phyloP scores from a whole-genome alignment of 2,888 invertebrate genomes.

The Napeogenes sylphis region DNA sequence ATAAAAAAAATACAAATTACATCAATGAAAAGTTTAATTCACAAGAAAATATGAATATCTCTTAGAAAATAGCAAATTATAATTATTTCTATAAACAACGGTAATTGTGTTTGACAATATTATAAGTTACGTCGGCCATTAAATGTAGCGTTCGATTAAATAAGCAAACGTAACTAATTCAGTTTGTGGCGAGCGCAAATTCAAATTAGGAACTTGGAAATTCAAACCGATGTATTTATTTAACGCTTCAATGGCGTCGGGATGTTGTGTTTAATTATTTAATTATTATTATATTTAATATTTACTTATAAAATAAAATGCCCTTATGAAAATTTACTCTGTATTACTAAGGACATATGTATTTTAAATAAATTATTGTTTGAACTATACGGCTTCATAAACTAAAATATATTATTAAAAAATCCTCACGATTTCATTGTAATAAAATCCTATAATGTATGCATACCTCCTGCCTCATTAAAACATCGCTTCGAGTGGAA shows the following conservation, averaged over 20 bases:
- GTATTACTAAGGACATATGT: no score
- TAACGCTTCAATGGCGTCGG: background rate
- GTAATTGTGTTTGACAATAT: conserved; percentile 12
- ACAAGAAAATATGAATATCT: no score
- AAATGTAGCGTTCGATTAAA: conserved; percentile 32
- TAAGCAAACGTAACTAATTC: conserved; percentile 30
- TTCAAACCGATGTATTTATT: conserved; percentile 23
- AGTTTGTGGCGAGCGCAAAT: conserved; percentile 30
- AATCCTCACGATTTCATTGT: background rate
- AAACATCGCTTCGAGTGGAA: conserved; percentile 19
- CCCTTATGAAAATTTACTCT: no score
- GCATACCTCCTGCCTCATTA: conserved; percentile 18
- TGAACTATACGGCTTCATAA: no score
- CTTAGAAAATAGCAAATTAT: no score
- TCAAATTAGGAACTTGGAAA: conserved; percentile 32
- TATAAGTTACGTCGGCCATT: conserved; percentile 15
- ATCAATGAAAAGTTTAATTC: no score
- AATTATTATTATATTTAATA: no score
- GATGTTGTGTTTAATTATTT: background rate
- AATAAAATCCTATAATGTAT: conserved; percentile 2
- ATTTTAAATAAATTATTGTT: no score
- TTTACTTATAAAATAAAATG: no score
- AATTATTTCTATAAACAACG: background rate
- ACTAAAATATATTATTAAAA: background rate
- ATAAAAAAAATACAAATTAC: no score